Conservation (phyloP, 1,140 invertebrate genomes). For the Semibalanus balanoides region DNA sequence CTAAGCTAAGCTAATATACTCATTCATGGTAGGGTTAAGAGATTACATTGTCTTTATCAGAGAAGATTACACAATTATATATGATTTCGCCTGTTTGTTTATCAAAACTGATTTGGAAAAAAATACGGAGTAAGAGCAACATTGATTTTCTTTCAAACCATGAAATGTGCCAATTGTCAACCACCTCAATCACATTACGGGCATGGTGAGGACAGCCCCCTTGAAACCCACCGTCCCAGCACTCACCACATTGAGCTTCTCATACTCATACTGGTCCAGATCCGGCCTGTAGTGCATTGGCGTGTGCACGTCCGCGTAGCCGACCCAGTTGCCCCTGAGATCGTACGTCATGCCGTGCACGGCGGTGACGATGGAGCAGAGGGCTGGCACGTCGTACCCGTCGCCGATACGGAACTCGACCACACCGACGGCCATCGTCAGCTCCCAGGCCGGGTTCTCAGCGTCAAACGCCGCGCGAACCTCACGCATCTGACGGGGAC, state of each 20-base stretch:
- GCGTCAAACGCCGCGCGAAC: constrained; percentile 57
- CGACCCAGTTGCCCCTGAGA: constrained; percentile 79
- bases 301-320: constrained; percentile 72
- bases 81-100: too few species aligned
- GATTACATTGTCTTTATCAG: too few species aligned
- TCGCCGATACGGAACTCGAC: constrained; percentile 70
- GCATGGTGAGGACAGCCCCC: too few species aligned
- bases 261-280: constrained; percentile 66
- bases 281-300: constrained; percentile 65
- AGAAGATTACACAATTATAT: too few species aligned
- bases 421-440: constrained; percentile 71
- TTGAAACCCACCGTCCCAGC: too few species aligned
- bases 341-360: constrained; percentile 85
- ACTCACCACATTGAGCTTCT: constrained; percentile 71
- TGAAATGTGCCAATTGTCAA: too few species aligned
- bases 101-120: too few species aligned
- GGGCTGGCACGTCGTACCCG: constrained; percentile 72
- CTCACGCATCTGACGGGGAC: constrained; percentile 28
- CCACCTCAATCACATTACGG: too few species aligned
- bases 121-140: too few species aligned
- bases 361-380: constrained; percentile 63
- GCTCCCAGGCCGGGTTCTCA: constrained; percentile 58
- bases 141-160: too few species aligned
- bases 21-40: too few species aligned
- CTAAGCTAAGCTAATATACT: too few species aligned